phyloP scores from a whole-genome alignment of 2,797 vertebrate genomes.

The Morelia viridis region DNA sequence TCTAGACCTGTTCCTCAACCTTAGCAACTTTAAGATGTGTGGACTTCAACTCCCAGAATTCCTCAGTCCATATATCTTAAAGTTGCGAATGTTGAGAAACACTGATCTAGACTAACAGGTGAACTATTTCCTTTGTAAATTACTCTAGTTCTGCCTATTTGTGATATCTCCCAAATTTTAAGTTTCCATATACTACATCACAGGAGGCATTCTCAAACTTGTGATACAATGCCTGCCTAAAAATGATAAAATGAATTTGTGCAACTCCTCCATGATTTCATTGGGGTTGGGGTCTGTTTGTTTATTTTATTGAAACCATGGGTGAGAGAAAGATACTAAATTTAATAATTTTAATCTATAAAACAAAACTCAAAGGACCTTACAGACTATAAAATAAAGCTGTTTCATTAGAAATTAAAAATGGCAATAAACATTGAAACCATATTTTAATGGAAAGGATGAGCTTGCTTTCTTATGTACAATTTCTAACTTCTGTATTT shows the following conservation, averaged over 20 bases:
- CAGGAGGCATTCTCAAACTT: not conserved
- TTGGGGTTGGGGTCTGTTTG: not conserved
- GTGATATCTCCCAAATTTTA: not conserved
- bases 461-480: not conserved
- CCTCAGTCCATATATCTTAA: no score
- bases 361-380: not conserved
- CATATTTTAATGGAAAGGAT: not conserved
- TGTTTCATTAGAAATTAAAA: not conserved
- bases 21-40: no score
- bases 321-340: not conserved
- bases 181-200: not conserved
- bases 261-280: not conserved
- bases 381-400: not conserved
- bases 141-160: not conserved
- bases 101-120: not conserved
- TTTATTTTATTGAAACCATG: not conserved
- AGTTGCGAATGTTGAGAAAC: not conserved
- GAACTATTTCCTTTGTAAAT: not conserved
- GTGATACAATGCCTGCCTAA: not conserved
- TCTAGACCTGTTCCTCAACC: not conserved
- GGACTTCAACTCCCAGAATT: no score
- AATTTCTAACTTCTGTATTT: not conserved
- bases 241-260: not conserved
- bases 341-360: not conserved
- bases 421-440: not conserved